These are phyloP conservation scores for Thereva nobilitata DNA, from an alignment of 2,888 invertebrate genomes.

Conservation along the genomic window DNA sequence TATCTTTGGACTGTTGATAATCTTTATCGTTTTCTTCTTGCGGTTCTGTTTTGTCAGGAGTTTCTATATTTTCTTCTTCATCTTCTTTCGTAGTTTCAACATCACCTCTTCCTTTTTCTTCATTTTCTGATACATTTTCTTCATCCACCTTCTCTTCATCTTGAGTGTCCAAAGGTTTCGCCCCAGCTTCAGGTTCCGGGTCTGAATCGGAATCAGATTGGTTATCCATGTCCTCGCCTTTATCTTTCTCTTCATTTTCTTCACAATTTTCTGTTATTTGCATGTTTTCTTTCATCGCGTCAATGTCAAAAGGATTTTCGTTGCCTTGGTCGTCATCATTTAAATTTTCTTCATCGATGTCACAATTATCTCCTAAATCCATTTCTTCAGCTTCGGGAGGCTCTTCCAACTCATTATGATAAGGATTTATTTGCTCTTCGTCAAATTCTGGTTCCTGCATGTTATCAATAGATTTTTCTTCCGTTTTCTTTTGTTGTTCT, in stretches of 20 bases:
- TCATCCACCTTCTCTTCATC: slow-evolving; percentile 60
- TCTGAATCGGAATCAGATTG: slow-evolving; percentile 62
- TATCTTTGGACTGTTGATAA: slow-evolving; percentile 54
- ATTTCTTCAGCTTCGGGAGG: slow-evolving; percentile 83
- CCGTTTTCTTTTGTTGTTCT: slow-evolving; percentile 40
- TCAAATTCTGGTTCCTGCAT: slow-evolving; percentile 79
- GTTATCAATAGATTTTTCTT: slow-evolving; percentile 66
- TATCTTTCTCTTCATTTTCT: slow-evolving; percentile 59
- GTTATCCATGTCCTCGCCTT: slow-evolving; percentile 61
- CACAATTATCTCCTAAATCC: slow-evolving; percentile 85
- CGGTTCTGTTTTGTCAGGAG: slow-evolving; percentile 45
- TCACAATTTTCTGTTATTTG: slow-evolving; percentile 49
- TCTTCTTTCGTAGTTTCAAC: slow-evolving; percentile 62
- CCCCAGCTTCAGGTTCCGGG: slow-evolving; percentile 48
- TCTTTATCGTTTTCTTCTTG: slow-evolving; percentile 56
- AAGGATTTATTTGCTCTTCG: slow-evolving; percentile 79
- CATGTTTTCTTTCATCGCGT: slow-evolving; percentile 70
- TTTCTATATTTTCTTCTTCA: slow-evolving; percentile 58
- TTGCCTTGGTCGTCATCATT: slow-evolving; percentile 66
- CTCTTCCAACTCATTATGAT: slow-evolving; percentile 77
- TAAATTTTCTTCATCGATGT: slow-evolving; percentile 73
- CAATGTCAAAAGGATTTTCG: slow-evolving; percentile 86
- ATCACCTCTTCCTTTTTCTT: slow-evolving; percentile 59
- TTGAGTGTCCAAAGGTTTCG: slow-evolving; percentile 55
- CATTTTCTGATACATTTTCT: slow-evolving; percentile 47